Conservation (phyloP, 37 sponge, comb jelly and placozoan species). For the Ianthella basta region DNA sequence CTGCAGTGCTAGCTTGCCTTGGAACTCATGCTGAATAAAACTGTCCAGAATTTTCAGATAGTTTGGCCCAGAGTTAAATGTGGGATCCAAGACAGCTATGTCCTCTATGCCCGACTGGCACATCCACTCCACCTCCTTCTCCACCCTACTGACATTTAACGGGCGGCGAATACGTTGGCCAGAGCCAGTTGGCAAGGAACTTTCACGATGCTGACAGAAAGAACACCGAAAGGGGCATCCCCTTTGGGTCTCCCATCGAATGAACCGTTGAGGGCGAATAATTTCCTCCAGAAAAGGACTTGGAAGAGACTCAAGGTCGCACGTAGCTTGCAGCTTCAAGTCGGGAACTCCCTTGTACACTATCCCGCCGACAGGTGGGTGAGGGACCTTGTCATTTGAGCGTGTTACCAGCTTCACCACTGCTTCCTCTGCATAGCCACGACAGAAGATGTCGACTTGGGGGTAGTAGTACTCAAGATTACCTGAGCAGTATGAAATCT, state of each 20-base stretch:
- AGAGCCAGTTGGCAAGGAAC: slow-evolving; percentile 24
- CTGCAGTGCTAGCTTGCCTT: slow-evolving; percentile 35
- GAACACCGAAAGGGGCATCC: slow-evolving; percentile 35
- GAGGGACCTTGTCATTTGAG: background rate
- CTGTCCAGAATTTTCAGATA: slow-evolving; percentile 25
- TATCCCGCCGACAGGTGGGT: slow-evolving; percentile 8
- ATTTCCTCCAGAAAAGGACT: slow-evolving; percentile 34
- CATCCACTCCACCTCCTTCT: background rate
- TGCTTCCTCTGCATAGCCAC: slow-evolving; percentile 39
- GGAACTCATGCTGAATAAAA: slow-evolving; percentile 12
- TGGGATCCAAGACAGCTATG: slow-evolving; percentile 34
- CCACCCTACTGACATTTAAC: background rate
- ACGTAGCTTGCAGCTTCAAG: slow-evolving; percentile 31
- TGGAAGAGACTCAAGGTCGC: slow-evolving; percentile 19
- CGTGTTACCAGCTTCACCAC: slow-evolving; percentile 1
- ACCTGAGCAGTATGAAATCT: slow-evolving; percentile 7
- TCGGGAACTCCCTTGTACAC: slow-evolving; percentile 29
- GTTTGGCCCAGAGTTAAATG: slow-evolving; percentile 42
- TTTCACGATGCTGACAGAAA: slow-evolving; percentile 35
- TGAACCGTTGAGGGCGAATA: slow-evolving; percentile 6
- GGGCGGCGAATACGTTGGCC: background rate
- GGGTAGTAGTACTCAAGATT: slow-evolving; percentile 25
- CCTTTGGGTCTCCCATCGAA: slow-evolving; percentile 24
- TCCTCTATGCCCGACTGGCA: background rate
- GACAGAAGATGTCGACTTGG: slow-evolving; percentile 34